These are phyloP conservation scores for Molorchus minor DNA, from an alignment of 2,888 invertebrate species.

Conservation along the genomic window DNA sequence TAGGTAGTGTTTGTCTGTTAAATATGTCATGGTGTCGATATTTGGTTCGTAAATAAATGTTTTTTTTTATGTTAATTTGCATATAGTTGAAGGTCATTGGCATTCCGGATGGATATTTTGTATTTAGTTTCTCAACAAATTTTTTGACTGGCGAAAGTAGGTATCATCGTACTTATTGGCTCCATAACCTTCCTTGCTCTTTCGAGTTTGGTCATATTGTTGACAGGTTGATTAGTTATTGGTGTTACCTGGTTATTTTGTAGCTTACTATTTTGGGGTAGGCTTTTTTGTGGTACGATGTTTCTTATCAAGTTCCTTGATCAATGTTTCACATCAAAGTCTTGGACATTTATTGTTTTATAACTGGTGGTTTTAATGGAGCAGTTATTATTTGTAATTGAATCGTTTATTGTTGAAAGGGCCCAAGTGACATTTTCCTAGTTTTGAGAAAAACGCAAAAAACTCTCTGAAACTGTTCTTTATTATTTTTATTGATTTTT, in stretches of 20 bases:
- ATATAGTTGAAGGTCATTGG: slow-evolving; percentile 36
- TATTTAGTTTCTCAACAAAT: slow-evolving; percentile 26
- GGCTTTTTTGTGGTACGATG: slow-evolving; percentile 9
- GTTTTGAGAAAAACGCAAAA: too few species aligned
- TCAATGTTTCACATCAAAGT: slow-evolving; percentile 4
- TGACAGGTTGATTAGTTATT: slow-evolving; percentile 25
- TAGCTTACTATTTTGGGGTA: slow-evolving; percentile 8
- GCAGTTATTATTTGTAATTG: background rate
- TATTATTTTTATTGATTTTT: too few species aligned
- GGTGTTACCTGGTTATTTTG: slow-evolving; percentile 21
- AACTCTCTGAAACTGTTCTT: too few species aligned
- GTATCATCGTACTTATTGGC: slow-evolving; percentile 34
- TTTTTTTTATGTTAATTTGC: slow-evolving; percentile 30
- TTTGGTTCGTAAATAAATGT: slow-evolving; percentile 24
- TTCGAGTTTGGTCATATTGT: slow-evolving; percentile 29
- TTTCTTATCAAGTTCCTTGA: slow-evolving; percentile 2
- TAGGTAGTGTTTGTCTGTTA: slow-evolving; percentile 33
- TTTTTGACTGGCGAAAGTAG: slow-evolving; percentile 33
- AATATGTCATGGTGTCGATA: slow-evolving; percentile 34
- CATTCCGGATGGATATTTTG: slow-evolving; percentile 37
- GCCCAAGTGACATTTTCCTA: too few species aligned
- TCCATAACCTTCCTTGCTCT: slow-evolving; percentile 35
- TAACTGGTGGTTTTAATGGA: background rate
- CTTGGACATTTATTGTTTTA: slow-evolving; percentile 3
- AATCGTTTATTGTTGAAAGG: too few species aligned